Conservation (phyloP, 2,797 vertebrate genomes). For the Thaleichthys pacificus region DNA sequence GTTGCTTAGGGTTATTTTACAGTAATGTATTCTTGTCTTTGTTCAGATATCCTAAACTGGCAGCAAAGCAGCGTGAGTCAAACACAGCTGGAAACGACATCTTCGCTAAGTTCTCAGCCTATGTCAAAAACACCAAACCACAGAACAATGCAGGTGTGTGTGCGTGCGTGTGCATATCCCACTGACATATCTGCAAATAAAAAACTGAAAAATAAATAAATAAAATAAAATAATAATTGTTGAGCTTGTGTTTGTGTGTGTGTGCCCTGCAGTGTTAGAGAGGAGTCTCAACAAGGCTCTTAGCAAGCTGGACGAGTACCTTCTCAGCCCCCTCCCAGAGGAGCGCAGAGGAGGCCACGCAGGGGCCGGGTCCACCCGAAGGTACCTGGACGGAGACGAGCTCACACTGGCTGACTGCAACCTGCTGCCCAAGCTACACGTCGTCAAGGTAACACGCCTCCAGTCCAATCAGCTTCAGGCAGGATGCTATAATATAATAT, state of each 20-base stretch:
- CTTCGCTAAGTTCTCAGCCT: constrained; percentile 95
- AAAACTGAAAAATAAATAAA: too few relatives aligned
- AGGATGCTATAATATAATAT: background rate
- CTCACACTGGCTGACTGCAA: constrained; percentile 96
- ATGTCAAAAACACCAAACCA: constrained; percentile 90
- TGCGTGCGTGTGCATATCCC: constrained; percentile 2
- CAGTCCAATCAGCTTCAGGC: background rate
- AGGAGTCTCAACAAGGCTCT: constrained; percentile 86
- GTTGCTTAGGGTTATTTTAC: background rate
- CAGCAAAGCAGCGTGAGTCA: constrained; percentile 86
- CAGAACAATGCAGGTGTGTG: constrained; percentile 76
- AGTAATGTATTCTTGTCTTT: background rate
- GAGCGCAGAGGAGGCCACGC: constrained; percentile 74
- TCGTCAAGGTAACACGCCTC: constrained; percentile 83
- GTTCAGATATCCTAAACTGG: constrained; percentile 88
- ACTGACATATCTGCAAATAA: too few relatives aligned
- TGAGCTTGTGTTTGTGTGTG: background rate
- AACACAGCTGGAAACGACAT: constrained; percentile 93
- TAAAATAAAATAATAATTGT: too few relatives aligned
- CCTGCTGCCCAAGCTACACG: constrained; percentile 96
- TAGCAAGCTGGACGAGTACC: constrained; percentile 87
- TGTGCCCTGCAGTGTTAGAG: constrained; percentile 71
- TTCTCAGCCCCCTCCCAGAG: constrained; percentile 82
- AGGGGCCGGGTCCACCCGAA: constrained; percentile 80
- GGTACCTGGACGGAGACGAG: constrained; percentile 91